Evolutionary conservation across 2,797 vertebrate genomes (phyloP).

Genomic region (Cyclopterus lumpus): DNA sequence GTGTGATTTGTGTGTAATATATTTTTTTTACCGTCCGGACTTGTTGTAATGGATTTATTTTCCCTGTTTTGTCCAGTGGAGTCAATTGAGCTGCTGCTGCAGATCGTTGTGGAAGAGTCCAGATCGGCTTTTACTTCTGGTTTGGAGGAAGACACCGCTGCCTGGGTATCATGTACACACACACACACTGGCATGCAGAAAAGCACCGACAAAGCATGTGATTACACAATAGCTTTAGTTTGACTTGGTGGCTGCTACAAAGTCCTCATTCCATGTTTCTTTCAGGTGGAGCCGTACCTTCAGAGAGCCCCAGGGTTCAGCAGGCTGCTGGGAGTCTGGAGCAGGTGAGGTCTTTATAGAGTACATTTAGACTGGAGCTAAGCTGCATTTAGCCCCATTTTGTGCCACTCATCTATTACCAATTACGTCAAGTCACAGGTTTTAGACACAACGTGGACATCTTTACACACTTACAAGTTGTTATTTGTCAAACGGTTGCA

Average conservation of each 20-base stretch:
- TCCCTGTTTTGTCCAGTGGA: constrained; percentile 67
- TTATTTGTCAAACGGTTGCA: background rate
- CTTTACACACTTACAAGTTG: background rate
- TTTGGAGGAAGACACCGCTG: constrained; percentile 64
- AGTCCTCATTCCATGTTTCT: constrained; percentile 12
- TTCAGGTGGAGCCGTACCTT: constrained; percentile 79
- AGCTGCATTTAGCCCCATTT: background rate
- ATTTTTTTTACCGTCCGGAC: background rate
- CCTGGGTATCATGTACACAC: constrained; percentile 60
- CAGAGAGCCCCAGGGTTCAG: constrained; percentile 78
- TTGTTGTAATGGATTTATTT: constrained; percentile 4
- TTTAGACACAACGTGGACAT: background rate
- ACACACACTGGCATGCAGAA: background rate
- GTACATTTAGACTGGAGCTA: background rate
- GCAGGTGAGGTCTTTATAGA: constrained; percentile 72
- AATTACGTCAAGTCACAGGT: background rate
- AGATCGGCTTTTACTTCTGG: constrained; percentile 28
- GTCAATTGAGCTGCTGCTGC: constrained; percentile 81
- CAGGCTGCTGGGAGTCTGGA: constrained; percentile 78
- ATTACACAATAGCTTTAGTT: background rate
- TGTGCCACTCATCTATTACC: background rate
- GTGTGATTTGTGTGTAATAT: background rate
- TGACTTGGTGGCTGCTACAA: background rate
- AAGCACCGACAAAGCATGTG: background rate
- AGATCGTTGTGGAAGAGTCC: constrained; percentile 77